Conservation (phyloP, 2,113 vertebrate species). For the Lontra canadensis region DNA sequence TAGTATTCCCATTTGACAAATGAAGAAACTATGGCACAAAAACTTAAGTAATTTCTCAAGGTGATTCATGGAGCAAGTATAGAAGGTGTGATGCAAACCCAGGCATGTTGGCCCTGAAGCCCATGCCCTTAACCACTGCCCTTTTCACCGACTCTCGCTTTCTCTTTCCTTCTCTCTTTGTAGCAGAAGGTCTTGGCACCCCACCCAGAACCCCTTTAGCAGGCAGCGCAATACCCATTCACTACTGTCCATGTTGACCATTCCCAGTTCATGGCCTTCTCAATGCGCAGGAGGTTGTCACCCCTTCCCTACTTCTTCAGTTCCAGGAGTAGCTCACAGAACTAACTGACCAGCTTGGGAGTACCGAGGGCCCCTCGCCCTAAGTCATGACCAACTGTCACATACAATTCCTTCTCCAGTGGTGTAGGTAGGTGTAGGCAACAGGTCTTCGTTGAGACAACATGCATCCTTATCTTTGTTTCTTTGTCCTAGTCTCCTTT, state of each 20-base stretch:
- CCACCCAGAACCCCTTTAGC: not conserved
- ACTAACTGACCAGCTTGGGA: not conserved
- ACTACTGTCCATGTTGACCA: rapidly evolving
- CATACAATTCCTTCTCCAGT: not conserved
- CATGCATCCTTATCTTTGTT: not conserved
- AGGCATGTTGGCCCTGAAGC: not conserved
- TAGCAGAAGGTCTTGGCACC: not conserved
- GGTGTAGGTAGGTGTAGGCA: too few relatives aligned
- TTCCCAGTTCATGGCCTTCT: not conserved
- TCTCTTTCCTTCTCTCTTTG: too few relatives aligned
- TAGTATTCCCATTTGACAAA: not conserved
- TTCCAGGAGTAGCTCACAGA: not conserved
- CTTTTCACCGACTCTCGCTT: not conserved
- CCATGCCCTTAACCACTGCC: rapidly evolving
- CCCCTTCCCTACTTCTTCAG: not conserved
- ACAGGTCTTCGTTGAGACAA: not conserved
- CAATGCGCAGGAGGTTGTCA: not conserved
- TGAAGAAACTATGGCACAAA: not conserved
- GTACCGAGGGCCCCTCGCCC: not conserved
- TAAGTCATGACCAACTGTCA: not conserved
- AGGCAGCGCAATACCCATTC: not conserved
- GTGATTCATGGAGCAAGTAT: rapidly evolving
- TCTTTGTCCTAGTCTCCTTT: not conserved
- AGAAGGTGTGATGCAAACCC: not conserved
- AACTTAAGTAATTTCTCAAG: not conserved